Evolutionary conservation across 1,140 invertebrate species (phyloP).

Genomic region (Tetramorium parvispinum): DNA sequence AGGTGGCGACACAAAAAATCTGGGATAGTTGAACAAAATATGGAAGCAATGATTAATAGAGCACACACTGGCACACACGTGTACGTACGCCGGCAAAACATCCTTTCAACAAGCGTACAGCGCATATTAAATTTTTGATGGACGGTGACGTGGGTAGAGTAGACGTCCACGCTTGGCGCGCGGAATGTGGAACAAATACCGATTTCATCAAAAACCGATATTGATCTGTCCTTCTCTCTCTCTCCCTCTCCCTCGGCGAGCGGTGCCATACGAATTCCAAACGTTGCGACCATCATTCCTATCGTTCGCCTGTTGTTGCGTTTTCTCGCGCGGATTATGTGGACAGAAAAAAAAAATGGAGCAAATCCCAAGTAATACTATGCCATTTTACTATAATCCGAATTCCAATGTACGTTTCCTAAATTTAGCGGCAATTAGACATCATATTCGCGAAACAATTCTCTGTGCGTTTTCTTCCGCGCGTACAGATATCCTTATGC

Average conservation of each 20-base stretch:
- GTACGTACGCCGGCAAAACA: constrained; percentile 34
- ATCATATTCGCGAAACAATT: neutral
- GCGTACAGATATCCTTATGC: too few species aligned
- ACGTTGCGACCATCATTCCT: constrained; percentile 37
- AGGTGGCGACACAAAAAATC: neutral
- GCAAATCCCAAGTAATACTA: neutral
- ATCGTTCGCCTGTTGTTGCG: constrained; percentile 57
- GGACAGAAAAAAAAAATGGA: constrained; percentile 34
- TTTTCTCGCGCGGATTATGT: constrained; percentile 52
- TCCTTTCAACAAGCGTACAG: constrained; percentile 37
- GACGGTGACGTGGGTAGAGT: constrained; percentile 47
- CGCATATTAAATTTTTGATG: constrained; percentile 73
- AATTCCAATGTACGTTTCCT: neutral
- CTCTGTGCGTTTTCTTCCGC: neutral
- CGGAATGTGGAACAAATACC: constrained; percentile 80
- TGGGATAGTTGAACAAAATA: neutral
- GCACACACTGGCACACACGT: neutral
- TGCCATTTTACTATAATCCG: neutral
- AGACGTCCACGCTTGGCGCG: constrained; percentile 58
- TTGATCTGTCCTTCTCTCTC: constrained; percentile 46
- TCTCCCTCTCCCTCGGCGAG: neutral
- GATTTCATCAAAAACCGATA: constrained; percentile 77
- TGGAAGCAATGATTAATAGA: constrained; percentile 36
- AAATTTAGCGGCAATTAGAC: neutral
- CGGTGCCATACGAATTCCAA: constrained; percentile 58